Conservation (phyloP, 2,113 vertebrate genomes). For the Garra rufa region DNA sequence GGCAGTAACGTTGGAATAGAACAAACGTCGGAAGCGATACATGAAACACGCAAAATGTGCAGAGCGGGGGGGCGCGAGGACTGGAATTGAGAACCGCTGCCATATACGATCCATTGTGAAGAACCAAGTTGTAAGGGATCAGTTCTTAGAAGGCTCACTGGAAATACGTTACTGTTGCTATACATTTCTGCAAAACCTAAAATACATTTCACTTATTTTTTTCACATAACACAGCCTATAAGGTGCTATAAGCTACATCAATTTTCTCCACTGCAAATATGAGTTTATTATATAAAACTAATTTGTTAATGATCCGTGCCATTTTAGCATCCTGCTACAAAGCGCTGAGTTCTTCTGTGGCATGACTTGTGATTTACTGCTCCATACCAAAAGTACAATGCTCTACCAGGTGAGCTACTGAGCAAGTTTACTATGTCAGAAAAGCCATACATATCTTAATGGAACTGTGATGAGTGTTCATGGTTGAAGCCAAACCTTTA, state of each 20-base stretch:
- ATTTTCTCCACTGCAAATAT: background rate
- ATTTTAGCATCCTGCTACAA: background rate
- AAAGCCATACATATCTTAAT: too few species aligned
- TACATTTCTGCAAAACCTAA: background rate
- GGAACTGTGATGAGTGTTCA: background rate
- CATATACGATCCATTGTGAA: too few species aligned
- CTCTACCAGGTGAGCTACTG: background rate
- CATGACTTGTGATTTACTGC: background rate
- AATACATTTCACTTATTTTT: too few species aligned
- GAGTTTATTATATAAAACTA: background rate
- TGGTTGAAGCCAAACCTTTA: background rate
- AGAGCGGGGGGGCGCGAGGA: too few species aligned
- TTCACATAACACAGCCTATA: background rate
- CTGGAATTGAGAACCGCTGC: too few species aligned
- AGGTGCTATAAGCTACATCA: background rate
- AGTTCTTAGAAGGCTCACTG: too few species aligned
- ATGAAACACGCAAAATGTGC: too few species aligned
- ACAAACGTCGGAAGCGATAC: too few species aligned
- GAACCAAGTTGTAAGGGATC: too few species aligned
- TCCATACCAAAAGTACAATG: background rate
- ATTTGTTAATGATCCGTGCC: background rate
- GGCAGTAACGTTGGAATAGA: too few species aligned
- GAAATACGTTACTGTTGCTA: background rate
- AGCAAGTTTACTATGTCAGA: background rate
- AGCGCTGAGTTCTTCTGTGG: background rate